A percentile compares a stretch with the other conserved stretches of the same genome.
These are phyloP conservation scores for Orchestes rusci DNA, from an alignment of 2,888 invertebrate genomes.

Conservation along the genomic window DNA sequence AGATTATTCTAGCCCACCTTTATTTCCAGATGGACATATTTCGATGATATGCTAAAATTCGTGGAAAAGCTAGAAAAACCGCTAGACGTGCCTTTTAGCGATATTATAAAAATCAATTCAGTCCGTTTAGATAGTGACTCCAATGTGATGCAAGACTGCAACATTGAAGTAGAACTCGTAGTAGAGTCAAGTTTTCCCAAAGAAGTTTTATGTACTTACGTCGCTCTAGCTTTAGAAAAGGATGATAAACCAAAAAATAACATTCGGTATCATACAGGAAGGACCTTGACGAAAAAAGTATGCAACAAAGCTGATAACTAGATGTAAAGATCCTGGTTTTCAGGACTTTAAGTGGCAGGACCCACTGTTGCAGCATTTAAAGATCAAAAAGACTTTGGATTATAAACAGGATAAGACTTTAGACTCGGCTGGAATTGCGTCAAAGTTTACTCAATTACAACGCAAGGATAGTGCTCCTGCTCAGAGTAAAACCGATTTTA, in stretches of 20 bases:
- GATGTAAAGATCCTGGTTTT: background rate
- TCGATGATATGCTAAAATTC: slow-evolving; percentile 71
- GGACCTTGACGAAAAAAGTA: slow-evolving; percentile 41
- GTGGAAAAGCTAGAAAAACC: slow-evolving; percentile 36
- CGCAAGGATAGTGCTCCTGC: slow-evolving; percentile 51
- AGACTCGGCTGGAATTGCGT: slow-evolving; percentile 66
- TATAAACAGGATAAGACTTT: slow-evolving; percentile 77
- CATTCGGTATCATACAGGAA: slow-evolving; percentile 44
- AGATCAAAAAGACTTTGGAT: slow-evolving; percentile 64
- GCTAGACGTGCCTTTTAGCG: slow-evolving; percentile 43
- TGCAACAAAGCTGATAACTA: background rate
- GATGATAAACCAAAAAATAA: slow-evolving; percentile 30
- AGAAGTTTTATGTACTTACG: slow-evolving; percentile 56
- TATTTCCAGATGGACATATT: slow-evolving; percentile 50
- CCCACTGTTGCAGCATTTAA: slow-evolving; percentile 52
- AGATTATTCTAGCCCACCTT: no score
- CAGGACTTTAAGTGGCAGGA: slow-evolving; percentile 54
- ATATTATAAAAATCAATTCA: slow-evolving; percentile 44
- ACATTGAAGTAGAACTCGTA: slow-evolving; percentile 49
- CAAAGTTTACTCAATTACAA: slow-evolving; percentile 53
- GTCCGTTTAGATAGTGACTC: slow-evolving; percentile 36
- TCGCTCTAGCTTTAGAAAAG: slow-evolving; percentile 51
- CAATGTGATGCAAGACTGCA: slow-evolving; percentile 52
- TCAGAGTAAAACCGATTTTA: slow-evolving; percentile 34
- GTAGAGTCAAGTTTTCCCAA: slow-evolving; percentile 57